Base-by-base conservation (phyloP, 2,797 vertebrate species). In the Myiothlypis chrysogaster region DNA sequence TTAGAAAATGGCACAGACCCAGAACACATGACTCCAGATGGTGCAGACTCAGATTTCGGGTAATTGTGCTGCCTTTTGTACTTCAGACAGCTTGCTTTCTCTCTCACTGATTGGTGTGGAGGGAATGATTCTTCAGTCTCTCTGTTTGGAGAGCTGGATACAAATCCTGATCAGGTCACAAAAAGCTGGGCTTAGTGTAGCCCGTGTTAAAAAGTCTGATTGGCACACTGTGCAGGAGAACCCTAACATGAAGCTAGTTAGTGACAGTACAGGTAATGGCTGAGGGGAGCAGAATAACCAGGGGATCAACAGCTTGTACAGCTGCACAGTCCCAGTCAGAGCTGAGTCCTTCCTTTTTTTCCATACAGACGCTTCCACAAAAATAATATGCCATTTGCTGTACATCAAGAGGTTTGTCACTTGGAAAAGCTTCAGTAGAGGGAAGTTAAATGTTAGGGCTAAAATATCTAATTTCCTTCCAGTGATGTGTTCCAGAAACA, bases 21-120 rank as follows among this genome's bases (percentile, higher is more conserved):
- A 95, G 99, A 99, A 96, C 98, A 98, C 96, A 97, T 98, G 95
- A 98, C 98, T 97, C 98, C 99, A 97, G 99, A 99, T 90, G 98
- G 98, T 95, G 97, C 98, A 94, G 98, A 99, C 97, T 97, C 98
- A 97, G 98, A 98, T 95, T 98, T 98, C 95, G 98, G 98, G 96
- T 98, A 98, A 97, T 97, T 97, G 92, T 96, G 98, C 90, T 97
- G 98, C 95, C 98, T 99, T 97, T 98, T 98, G 88, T 98, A 98
- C 90, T 97, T 96, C 79, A 97, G 97, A 96, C 95, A 97, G 97
- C 90, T 97, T 93, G 46, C 87, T 95, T 92, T 97, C 94, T 96
- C 95, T 93, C 97, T 97, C 95, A 94, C 96, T 93, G 56, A 87
- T 89, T 95, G 80, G 75, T 96, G 96, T 96, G 96, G 96, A 97